Percentiles rank a stretch among this genome's conserved stretches.
Evolutionary conservation across 2,797 vertebrate species (phyloP).

Genomic region (Mycteria americana): DNA sequence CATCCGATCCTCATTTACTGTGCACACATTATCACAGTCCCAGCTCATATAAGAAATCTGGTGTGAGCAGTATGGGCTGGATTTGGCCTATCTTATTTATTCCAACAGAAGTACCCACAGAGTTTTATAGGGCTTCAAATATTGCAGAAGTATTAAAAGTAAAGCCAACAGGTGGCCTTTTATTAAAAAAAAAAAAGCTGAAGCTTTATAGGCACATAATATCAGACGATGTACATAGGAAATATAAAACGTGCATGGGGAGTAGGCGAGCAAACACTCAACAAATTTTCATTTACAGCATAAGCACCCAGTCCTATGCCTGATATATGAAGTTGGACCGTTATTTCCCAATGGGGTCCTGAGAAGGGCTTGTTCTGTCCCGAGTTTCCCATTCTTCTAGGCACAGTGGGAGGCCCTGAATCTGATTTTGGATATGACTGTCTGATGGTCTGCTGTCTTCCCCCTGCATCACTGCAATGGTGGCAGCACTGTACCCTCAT

Average conservation of each 20-base stretch:
- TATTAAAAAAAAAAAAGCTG: background rate
- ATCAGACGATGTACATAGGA: background rate
- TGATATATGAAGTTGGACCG: background rate
- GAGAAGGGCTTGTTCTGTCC: background rate
- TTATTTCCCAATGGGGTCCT: background rate
- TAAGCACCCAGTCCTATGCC: background rate
- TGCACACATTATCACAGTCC: background rate
- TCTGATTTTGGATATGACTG: background rate
- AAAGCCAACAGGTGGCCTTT: conserved; percentile 1
- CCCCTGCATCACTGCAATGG: background rate
- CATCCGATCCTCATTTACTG: background rate
- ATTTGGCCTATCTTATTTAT: background rate
- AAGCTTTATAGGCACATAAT: background rate
- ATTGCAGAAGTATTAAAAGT: background rate
- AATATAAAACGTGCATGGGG: background rate
- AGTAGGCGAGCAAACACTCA: background rate
- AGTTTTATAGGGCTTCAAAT: background rate
- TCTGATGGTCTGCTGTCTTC: background rate
- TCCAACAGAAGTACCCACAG: background rate
- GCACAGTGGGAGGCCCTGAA: background rate
- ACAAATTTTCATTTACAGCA: background rate
- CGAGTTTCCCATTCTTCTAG: background rate
- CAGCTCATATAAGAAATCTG: background rate
- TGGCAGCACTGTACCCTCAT: background rate
- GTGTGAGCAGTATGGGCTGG: background rate